Conservation (phyloP, 1,140 invertebrate genomes). For the Cataglyphis hispanica region DNA sequence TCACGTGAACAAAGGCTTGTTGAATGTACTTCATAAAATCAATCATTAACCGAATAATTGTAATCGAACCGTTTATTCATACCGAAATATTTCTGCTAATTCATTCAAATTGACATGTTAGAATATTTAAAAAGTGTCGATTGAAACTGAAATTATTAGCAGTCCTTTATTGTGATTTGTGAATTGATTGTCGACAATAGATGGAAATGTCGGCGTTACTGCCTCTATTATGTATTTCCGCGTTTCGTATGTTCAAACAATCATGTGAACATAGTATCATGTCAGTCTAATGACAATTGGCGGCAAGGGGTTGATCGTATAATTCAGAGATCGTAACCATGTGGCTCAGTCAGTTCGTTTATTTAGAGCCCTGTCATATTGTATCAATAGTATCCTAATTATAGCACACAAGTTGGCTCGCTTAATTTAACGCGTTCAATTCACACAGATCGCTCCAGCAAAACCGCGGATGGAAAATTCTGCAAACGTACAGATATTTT, state of each 20-base stretch:
- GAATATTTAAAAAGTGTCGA: neutral
- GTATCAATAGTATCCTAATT: conserved; percentile 35
- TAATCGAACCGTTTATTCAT: no score
- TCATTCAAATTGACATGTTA: neutral
- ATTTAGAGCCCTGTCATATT: conserved; percentile 1
- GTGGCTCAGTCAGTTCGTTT: conserved; percentile 30
- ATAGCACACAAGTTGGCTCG: neutral
- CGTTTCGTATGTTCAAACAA: conserved; percentile 4
- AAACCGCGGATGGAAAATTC: neutral
- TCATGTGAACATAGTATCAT: neutral
- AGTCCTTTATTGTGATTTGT: neutral
- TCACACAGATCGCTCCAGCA: neutral
- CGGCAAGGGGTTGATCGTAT: conserved; percentile 38
- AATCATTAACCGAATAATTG: neutral
- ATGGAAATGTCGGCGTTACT: neutral
- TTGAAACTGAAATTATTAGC: neutral
- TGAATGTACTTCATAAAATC: neutral
- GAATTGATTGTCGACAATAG: conserved; percentile 38
- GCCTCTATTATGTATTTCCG: conserved; percentile 5
- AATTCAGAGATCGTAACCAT: conserved; percentile 27
- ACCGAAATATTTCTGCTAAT: neutral
- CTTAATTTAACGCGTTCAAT: conserved; percentile 5
- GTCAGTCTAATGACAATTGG: conserved; percentile 25
- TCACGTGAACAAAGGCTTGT: no score
- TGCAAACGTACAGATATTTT: neutral